Conservation (phyloP, 2,113 vertebrate genomes). For the Phylloscopus trochilus region DNA sequence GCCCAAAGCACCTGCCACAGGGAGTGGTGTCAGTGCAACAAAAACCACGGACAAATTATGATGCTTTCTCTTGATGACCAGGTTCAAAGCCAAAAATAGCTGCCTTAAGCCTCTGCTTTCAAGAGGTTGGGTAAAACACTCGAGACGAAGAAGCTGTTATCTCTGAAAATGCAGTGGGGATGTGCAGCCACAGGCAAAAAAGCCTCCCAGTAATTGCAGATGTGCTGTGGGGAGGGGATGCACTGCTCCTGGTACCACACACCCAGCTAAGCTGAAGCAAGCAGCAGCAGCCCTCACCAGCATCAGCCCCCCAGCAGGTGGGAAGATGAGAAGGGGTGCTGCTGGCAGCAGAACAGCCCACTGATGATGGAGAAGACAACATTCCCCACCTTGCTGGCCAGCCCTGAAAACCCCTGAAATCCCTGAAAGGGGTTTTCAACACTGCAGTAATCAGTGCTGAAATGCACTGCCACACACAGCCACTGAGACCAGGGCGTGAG, state of each 20-base stretch:
- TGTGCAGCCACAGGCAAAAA: not conserved
- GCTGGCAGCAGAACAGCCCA: not conserved
- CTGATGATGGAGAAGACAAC: not conserved
- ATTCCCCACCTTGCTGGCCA: rapidly evolving
- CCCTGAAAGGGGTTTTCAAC: not conserved
- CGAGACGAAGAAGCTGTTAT: not conserved
- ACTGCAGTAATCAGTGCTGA: not conserved
- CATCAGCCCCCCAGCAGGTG: not conserved
- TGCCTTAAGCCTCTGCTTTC: not conserved
- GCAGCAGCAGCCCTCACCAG: not conserved
- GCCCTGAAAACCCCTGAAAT: too few species aligned
- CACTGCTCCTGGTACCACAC: not conserved
- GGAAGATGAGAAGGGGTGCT: not conserved
- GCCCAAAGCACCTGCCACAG: rapidly evolving
- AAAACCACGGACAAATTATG: not conserved
- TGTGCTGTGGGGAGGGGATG: not conserved
- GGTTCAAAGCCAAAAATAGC: not conserved
- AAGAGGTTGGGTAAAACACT: not conserved
- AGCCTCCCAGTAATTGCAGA: not conserved
- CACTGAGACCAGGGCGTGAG: rapidly evolving
- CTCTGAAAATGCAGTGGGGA: not conserved
- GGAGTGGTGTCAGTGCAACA: not conserved
- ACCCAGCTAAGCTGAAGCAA: not conserved
- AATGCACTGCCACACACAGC: not conserved
- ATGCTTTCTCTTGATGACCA: not conserved